Evolutionary conservation across 1,140 invertebrate genomes (phyloP), one percentile per base, ranked within the genome.

Genomic region (Lepidostoma basale): DNA sequence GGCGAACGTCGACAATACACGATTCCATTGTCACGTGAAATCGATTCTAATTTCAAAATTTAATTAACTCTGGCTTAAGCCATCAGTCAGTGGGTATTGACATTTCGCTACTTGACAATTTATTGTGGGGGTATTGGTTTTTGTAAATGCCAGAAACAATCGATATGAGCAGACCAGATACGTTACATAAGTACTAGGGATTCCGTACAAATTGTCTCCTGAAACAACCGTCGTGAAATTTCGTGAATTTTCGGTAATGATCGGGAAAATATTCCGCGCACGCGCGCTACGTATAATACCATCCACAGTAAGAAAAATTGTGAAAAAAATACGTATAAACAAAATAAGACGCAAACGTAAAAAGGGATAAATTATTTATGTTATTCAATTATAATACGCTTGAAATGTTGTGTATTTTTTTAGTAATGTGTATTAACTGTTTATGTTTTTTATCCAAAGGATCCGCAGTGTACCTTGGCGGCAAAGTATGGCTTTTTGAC

Each of bases 141-240:
- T 16, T 39, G 10, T 2, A 56, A 56, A 56, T 56, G 8, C 30
- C 26, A 39, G n/a, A 39, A 22, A 56, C 52, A 56, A 56, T 56
- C 52, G 36, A 56, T 56, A 56, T 33, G n/a, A 12, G n/a, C 8
- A 14, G n/a, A 12, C 10, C 8, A 14, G 16, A 56, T 56, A 36
- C 28, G 30, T 56, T 56, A 56, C 52, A 20, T 22, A 12, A 3
- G 30, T 20, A n/a, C 30, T 56, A 47, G 12, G 36, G 22, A 47
- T 47, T 22, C 18, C 28, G 16, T 39, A 56, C 16, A 39, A 39
- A 28, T 18, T 22, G 26, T 33, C 30, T 14, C 28, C 52, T 30
- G 16, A 22, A 33, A 8, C 10, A 18, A 20, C 28, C 52, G 33
- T 56, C 52, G 52, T 16, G 5, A 56, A 36, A 9, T 14, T 16